Conservation (phyloP, 2,113 vertebrate species). For the Cyanocitta stelleri region DNA sequence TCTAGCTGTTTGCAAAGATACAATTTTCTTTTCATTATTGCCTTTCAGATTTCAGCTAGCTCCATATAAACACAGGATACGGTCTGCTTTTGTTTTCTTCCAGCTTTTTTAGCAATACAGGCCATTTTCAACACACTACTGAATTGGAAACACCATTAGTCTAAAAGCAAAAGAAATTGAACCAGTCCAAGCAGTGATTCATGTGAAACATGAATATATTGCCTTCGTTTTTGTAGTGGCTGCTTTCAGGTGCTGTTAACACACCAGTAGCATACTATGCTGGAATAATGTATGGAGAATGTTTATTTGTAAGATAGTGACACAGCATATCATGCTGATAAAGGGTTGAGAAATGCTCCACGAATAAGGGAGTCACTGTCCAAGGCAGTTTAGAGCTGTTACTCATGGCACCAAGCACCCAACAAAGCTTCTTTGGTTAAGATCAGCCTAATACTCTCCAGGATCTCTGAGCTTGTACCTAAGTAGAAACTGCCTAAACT, state of each 20-base stretch:
- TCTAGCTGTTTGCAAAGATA: conserved; percentile 79
- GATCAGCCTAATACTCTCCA: neutral
- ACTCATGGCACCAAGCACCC: neutral
- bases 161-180: conserved; percentile 51
- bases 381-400: neutral
- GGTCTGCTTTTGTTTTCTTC: conserved; percentile 75
- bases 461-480: neutral
- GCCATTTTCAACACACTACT: conserved; percentile 72
- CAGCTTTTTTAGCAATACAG: conserved; percentile 72
- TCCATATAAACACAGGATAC: conserved; percentile 78
- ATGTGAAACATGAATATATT: neutral
- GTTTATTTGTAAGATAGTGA: neutral
- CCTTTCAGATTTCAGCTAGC: conserved; percentile 77
- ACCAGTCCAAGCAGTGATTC: neutral
- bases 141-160: conserved; percentile 71
- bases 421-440: neutral
- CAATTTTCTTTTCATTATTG: conserved; percentile 70
- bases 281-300: neutral
- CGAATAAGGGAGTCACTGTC: neutral
- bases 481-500: neutral
- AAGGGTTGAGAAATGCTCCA: neutral
- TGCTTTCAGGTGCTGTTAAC: neutral
- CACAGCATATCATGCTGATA: neutral
- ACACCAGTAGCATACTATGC: neutral
- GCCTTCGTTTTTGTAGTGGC: neutral